Evolutionary conservation across 2,113 vertebrate genomes (phyloP).

Genomic region (Acrocephalus kingi): DNA sequence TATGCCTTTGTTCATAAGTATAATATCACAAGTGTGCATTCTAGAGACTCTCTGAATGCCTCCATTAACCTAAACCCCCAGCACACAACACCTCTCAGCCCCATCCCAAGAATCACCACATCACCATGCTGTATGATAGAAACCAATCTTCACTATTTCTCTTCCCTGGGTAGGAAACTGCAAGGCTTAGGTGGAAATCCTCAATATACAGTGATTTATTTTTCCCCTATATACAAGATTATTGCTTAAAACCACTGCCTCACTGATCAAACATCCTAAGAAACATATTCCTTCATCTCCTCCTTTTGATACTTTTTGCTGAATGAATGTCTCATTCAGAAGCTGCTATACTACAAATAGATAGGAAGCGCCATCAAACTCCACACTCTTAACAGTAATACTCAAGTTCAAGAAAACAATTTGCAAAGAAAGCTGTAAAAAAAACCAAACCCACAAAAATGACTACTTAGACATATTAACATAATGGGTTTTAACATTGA

Average conservation of each 20-base stretch:
- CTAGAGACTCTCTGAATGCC: not conserved
- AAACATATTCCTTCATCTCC: not conserved
- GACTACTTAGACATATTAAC: not conserved
- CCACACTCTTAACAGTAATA: not conserved
- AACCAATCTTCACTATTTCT: not conserved
- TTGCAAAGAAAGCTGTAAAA: not conserved
- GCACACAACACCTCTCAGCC: not conserved
- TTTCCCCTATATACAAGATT: not conserved
- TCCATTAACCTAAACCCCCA: not conserved
- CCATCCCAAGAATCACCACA: not conserved
- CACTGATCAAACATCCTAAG: not conserved
- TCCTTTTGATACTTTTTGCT: not conserved
- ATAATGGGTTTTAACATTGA: not conserved
- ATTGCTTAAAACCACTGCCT: not conserved
- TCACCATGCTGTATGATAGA: not conserved
- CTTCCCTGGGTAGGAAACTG: too few species aligned
- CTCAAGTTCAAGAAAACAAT: not conserved
- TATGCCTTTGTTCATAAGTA: not conserved
- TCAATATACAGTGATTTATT: not conserved
- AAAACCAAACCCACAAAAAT: fast-evolving
- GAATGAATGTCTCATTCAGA: not conserved
- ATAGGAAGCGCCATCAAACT: not conserved
- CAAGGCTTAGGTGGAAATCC: not conserved
- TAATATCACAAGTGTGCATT: not conserved
- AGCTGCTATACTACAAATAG: not conserved